These are phyloP conservation scores for Gymnogyps californianus DNA, from an alignment of 2,113 vertebrate genomes.

Conservation along the genomic window DNA sequence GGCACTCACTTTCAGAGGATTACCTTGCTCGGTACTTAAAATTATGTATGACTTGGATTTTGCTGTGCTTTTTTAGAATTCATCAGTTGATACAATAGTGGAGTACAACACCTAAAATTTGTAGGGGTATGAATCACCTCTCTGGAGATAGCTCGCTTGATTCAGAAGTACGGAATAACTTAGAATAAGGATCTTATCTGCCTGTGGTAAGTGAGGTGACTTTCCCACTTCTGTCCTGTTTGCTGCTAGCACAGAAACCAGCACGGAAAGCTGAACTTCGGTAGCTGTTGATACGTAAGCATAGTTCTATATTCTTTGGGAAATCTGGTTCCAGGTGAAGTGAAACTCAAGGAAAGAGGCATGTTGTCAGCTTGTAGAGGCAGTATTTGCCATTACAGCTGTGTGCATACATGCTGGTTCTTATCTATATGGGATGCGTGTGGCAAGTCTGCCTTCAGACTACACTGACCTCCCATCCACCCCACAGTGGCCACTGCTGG, in stretches of 20 bases:
- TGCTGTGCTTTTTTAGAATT: background rate
- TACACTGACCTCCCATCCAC: background rate
- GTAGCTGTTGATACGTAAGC: background rate
- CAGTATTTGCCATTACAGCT: background rate
- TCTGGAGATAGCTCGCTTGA: background rate
- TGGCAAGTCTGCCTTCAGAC: background rate
- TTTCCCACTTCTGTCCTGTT: background rate
- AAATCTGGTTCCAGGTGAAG: background rate
- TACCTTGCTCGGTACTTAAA: background rate
- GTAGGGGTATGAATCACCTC: background rate
- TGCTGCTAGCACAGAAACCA: background rate
- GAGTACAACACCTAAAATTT: background rate
- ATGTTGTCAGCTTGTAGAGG: background rate
- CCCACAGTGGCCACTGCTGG: background rate
- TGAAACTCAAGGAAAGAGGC: background rate
- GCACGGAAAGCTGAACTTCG: background rate
- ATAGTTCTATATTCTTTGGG: background rate
- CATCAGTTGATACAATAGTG: background rate
- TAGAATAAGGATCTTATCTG: background rate
- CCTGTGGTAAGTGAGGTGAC: background rate
- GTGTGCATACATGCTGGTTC: background rate
- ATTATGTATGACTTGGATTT: background rate
- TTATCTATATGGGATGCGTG: accelerated
- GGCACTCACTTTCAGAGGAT: background rate
- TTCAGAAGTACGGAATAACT: background rate